Evolutionary conservation across 2,888 invertebrate species (phyloP), one percentile per base, ranked within the genome.

Genomic region (Limnephilus lunatus): DNA sequence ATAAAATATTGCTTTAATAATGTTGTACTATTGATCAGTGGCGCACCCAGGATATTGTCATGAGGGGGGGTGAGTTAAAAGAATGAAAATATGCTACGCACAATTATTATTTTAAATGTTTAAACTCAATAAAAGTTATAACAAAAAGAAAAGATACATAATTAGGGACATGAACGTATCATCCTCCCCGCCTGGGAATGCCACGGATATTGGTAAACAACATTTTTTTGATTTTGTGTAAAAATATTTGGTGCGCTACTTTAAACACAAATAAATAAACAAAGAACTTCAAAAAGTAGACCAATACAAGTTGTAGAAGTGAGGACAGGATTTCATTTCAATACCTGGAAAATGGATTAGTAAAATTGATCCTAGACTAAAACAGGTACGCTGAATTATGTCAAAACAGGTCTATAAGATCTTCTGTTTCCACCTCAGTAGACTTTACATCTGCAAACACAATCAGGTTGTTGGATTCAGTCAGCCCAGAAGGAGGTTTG

Each of bases 371-470:
- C 68, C n/a, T 68, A n/a, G 68, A n/a, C 68, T 68, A 68, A 68
- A 68, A 68, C 68, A 68, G 68, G 68, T 68, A 68, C n/a, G 68
- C 68, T n/a, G 68, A 68, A 68, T 68, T 68, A 68, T 68, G 68
- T 68, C 19, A 83, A 68, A 32, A 68, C n/a, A 90, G 85, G 68
- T 95, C 94, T 93, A 96, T 96, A 94, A 96, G 95, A 95, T 96
- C 96, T 93, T 95, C 95, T 94, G 53, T 48, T 90, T 85, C 48
- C n/a, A 85, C 85, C 15, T 90, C 81, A 80, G 14, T n/a, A 81
- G 87, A 81, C 48, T 81, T 86, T 0, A 82, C 32, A 32, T 83
- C 31, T 53, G 31, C 88, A 31, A 82, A 85, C 44, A 35, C 88
- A 82, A 81, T 81, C 15, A 89, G 31, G n/a, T 68, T 44, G 11